Conservation (phyloP, 1,140 invertebrate genomes). For the Harlomillsia oculata region DNA sequence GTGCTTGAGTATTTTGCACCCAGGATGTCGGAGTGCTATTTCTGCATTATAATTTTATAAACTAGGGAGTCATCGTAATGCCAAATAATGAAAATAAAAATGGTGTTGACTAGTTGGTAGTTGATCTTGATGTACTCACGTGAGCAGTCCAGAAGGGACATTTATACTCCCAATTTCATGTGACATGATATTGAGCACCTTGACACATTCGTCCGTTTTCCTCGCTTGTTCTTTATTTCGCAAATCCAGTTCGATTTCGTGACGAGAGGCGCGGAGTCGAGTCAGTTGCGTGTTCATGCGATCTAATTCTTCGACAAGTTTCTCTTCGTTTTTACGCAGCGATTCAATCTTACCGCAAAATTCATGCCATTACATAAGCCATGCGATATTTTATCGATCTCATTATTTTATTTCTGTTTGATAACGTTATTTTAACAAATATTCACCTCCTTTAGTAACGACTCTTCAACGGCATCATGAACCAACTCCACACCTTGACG, state of each 20-base stretch:
- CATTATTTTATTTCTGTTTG: conserved; percentile 1
- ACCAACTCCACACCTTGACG: conserved; percentile 26
- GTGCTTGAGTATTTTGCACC: conserved; percentile 23
- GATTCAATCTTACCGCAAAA: conserved; percentile 15
- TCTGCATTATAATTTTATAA: conserved; percentile 8
- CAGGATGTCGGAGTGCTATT: conserved; percentile 25
- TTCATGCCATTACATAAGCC: neutral
- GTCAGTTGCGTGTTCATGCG: conserved; percentile 22
- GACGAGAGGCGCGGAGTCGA: conserved; percentile 19
- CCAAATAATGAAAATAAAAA: too few species aligned
- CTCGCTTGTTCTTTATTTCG: conserved; percentile 26
- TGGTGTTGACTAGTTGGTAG: too few species aligned
- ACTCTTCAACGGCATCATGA: conserved; percentile 27
- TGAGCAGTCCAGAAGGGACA: neutral
- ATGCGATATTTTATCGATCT: neutral
- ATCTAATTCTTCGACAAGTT: conserved; percentile 14
- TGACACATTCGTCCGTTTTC: conserved; percentile 31
- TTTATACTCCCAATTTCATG: conserved; percentile 19
- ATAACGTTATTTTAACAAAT: too few species aligned
- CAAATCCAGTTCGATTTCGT: conserved; percentile 30
- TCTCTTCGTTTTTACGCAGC: conserved; percentile 19
- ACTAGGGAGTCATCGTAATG: too few species aligned
- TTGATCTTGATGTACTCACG: neutral
- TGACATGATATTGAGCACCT: conserved; percentile 9
- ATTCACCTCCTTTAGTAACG: conserved; percentile 17